Evolutionary conservation across 2,113 vertebrate genomes (phyloP).

Genomic region (Colaptes auratus): DNA sequence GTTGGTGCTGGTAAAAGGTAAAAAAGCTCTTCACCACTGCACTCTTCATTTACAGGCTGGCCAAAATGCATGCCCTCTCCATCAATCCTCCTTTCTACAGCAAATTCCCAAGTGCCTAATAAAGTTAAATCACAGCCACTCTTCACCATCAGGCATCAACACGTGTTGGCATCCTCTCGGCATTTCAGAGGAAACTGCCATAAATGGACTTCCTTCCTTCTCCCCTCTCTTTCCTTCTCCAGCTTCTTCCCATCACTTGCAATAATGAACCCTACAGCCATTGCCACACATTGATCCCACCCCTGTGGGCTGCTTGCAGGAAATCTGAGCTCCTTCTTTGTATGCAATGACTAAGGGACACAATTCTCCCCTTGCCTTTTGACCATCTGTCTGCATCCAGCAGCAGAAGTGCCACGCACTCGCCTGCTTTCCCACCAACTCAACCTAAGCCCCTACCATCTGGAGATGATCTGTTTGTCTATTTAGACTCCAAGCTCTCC

Average conservation of each 20-base stretch:
- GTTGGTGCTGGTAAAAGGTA: neutral
- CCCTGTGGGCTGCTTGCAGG: neutral
- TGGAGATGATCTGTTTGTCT: slow-evolving; percentile 70
- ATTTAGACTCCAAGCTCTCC: slow-evolving; percentile 69
- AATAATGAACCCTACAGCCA: neutral
- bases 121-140: slow-evolving; percentile 38
- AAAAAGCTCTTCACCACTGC: neutral
- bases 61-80: neutral
- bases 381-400: slow-evolving; percentile 8
- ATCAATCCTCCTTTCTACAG: slow-evolving; percentile 41
- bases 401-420: slow-evolving; percentile 56
- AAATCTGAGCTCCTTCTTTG: neutral
- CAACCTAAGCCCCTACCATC: slow-evolving; percentile 59
- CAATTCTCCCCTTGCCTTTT: neutral
- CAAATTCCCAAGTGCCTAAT: neutral
- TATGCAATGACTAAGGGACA: neutral
- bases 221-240: neutral
- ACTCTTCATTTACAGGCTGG: neutral
- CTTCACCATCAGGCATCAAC: neutral
- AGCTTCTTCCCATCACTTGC: neutral
- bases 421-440: slow-evolving; percentile 54
- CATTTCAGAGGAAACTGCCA: neutral
- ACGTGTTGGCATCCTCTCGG: neutral
- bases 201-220: neutral
- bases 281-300: rapidly evolving